Evolutionary conservation across 2,888 invertebrate genomes (phyloP).

Genomic region (Oscheius sp.): DNA sequence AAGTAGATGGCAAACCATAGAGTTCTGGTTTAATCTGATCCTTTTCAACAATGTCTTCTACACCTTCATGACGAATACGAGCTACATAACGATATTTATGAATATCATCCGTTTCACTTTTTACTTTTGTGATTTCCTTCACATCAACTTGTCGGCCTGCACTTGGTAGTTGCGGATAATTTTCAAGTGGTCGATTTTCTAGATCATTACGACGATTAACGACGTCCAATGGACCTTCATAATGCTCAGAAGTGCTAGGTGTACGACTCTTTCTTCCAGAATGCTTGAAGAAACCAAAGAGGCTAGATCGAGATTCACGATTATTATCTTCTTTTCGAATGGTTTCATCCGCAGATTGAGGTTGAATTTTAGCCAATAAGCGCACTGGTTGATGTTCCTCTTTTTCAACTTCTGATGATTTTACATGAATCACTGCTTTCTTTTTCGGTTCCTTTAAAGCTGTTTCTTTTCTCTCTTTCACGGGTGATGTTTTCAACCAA

Average conservation of each 20-base stretch:
- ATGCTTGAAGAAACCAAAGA: slow-evolving; percentile 31
- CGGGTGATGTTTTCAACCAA: not conserved
- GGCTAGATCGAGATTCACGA: not conserved
- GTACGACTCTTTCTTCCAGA: slow-evolving; percentile 3
- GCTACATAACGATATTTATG: slow-evolving; percentile 31
- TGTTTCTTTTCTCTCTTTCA: not conserved
- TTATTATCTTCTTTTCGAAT: not conserved
- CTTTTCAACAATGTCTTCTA: slow-evolving; percentile 36
- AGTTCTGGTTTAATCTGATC: slow-evolving; percentile 17
- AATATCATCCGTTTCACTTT: not conserved
- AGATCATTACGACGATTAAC: slow-evolving; percentile 13
- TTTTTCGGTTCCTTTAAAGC: not conserved
- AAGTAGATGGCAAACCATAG: slow-evolving; percentile 29
- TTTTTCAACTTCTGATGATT: not conserved
- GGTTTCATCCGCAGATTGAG: slow-evolving; percentile 23
- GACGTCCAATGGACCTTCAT: slow-evolving; percentile 14
- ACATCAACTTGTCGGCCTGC: too few relatives aligned
- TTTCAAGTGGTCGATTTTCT: slow-evolving; percentile 8
- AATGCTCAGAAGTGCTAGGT: not conserved
- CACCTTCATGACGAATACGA: slow-evolving; percentile 36
- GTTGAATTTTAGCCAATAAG: slow-evolving; percentile 35
- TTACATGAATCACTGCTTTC: slow-evolving; percentile 20
- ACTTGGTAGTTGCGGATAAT: not conserved
- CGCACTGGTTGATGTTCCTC: slow-evolving; percentile 34
- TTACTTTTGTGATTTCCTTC: slow-evolving; percentile 1